Conservation (phyloP, 2,113 vertebrate species). For the Lates calcarifer region DNA sequence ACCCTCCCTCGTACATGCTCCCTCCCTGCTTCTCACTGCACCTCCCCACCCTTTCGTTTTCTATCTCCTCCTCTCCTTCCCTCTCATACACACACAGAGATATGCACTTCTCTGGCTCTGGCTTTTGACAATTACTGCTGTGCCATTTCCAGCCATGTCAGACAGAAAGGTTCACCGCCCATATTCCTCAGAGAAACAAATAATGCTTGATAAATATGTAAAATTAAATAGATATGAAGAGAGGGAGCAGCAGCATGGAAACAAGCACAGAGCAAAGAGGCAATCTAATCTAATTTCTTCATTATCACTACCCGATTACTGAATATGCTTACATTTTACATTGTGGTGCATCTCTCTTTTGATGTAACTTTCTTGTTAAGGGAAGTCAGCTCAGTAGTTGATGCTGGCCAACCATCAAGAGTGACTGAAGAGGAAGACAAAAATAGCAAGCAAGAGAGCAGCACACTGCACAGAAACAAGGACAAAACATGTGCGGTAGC, state of each 20-base stretch:
- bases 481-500: constrained; percentile 57
- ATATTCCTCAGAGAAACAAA: constrained; percentile 71
- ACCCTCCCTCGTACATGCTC: constrained; percentile 46
- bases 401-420: constrained; percentile 67
- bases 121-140: constrained; percentile 82
- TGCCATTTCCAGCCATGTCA: constrained; percentile 79
- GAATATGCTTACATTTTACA: constrained; percentile 41
- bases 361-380: constrained; percentile 23
- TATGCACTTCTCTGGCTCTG: constrained; percentile 62
- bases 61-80: constrained; percentile 68
- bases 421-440: constrained; percentile 72
- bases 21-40: constrained; percentile 63
- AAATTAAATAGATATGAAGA: constrained; percentile 66
- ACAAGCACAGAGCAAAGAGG: constrained; percentile 54
- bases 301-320: constrained; percentile 49
- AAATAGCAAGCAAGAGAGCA: constrained; percentile 74
- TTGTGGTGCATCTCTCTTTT: constrained; percentile 26
- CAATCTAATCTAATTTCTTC: constrained; percentile 63
- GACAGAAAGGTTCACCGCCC: constrained; percentile 70
- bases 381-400: constrained; percentile 43
- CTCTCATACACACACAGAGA: constrained; percentile 51
- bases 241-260: constrained; percentile 46
- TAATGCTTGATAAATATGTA: constrained; percentile 73
- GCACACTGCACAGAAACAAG: constrained; percentile 59
- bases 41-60: constrained; percentile 74